Conservation (phyloP, 2,888 invertebrate species). For the Habroteleia sp. region DNA sequence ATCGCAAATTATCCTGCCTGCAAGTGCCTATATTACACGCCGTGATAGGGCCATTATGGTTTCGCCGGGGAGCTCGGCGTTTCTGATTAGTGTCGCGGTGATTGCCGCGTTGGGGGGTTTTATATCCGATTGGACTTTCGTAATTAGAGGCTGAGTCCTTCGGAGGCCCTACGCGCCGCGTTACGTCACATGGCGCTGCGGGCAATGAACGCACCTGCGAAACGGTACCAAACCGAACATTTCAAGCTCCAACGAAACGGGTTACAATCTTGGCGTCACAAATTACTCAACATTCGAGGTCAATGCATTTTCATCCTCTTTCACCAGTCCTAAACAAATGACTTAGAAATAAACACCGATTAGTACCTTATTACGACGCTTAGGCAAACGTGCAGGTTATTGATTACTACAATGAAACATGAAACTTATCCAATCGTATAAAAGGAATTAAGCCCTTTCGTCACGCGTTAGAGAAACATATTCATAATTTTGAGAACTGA, state of each 20-base stretch:
- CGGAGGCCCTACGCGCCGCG: conserved; percentile 37
- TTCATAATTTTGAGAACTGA: too few relatives aligned
- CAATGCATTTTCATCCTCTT: conserved; percentile 21
- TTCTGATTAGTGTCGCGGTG: conserved; percentile 45
- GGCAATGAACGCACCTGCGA: conserved; percentile 62
- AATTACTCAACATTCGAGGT: conserved; percentile 28
- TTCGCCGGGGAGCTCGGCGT: conserved; percentile 34
- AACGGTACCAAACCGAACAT: conserved; percentile 59
- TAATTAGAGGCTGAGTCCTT: conserved; percentile 53
- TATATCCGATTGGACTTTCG: conserved; percentile 45
- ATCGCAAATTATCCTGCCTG: conserved; percentile 61
- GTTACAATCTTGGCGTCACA: conserved; percentile 32
- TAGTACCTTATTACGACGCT: too few relatives aligned
- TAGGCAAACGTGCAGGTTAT: too few relatives aligned
- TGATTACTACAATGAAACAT: too few relatives aligned
- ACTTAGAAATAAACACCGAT: too few relatives aligned
- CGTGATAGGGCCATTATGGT: conserved; percentile 54
- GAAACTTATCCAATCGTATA: too few relatives aligned
- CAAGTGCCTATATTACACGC: conserved; percentile 55
- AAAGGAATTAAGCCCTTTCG: too few relatives aligned
- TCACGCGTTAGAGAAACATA: too few relatives aligned
- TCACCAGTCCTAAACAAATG: too few relatives aligned
- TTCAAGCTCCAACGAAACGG: conserved; percentile 46
- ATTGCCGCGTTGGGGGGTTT: conserved; percentile 20
- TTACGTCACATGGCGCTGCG: conserved; percentile 57